phyloP scores from a whole-genome alignment of 2,113 vertebrate species.

The Dicentrarchus labrax region DNA sequence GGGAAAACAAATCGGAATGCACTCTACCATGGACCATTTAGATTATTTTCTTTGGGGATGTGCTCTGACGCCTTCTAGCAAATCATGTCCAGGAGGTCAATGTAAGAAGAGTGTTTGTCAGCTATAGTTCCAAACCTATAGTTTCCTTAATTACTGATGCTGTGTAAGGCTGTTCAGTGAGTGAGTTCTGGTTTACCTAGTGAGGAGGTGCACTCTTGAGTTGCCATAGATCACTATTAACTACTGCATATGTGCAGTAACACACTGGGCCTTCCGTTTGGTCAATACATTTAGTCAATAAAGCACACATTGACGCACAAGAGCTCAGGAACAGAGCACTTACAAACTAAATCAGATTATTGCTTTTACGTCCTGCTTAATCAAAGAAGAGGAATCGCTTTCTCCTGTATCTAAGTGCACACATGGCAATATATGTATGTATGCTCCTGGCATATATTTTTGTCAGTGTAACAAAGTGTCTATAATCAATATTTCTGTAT shows the following conservation, averaged over 20 bases:
- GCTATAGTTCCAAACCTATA: neutral
- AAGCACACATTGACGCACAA: conserved; percentile 19
- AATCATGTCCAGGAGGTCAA: neutral
- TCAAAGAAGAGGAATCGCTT: neutral
- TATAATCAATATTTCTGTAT: neutral
- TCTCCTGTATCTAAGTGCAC: neutral
- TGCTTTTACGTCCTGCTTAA: conserved; percentile 32
- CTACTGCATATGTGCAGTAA: conserved; percentile 7
- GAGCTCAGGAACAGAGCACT: conserved; percentile 21
- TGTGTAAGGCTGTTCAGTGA: neutral
- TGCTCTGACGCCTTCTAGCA: neutral
- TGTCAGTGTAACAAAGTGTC: neutral
- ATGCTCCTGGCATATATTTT: neutral
- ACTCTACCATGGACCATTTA: conserved; percentile 16
- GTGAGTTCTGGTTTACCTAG: conserved; percentile 7
- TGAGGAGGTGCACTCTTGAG: conserved; percentile 19
- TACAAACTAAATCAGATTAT: conserved; percentile 33
- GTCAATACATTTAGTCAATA: conserved; percentile 58
- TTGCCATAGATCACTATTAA: conserved; percentile 45
- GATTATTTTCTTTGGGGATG: neutral
- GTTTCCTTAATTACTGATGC: conserved; percentile 3
- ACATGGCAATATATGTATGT: neutral
- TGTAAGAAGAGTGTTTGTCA: neutral
- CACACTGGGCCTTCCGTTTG: conserved; percentile 18
- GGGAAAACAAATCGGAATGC: conserved; percentile 23